A percentile compares a stretch with the other conserved stretches of the same genome.
Conservation (phyloP, 30 jellyfish, hydroid and myxozoan genomes). For the Haliclystus octoradiatus region DNA sequence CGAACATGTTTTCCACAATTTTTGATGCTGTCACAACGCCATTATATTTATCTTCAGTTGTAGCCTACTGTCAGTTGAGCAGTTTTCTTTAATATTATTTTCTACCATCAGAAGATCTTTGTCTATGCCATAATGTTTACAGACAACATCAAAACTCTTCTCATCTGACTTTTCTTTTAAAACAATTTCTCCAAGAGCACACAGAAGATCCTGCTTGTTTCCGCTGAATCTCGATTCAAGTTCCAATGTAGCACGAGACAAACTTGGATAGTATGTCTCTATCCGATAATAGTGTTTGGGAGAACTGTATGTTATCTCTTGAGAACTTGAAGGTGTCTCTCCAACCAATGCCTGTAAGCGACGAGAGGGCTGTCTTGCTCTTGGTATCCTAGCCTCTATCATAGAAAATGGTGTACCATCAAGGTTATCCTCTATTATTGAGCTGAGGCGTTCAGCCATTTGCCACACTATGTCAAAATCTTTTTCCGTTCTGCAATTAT, state of each 20-base stretch:
- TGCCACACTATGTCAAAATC: neutral
- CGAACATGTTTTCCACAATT: too few species aligned
- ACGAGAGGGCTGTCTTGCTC: slow-evolving; percentile 12
- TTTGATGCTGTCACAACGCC: too few species aligned
- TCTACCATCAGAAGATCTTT: slow-evolving; percentile 29
- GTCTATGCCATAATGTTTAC: slow-evolving; percentile 8
- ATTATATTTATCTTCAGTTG: too few species aligned
- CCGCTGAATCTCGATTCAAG: neutral
- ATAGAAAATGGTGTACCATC: slow-evolving; percentile 12
- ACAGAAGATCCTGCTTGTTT: slow-evolving; percentile 19
- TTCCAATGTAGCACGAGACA: slow-evolving; percentile 12
- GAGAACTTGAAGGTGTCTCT: slow-evolving; percentile 1
- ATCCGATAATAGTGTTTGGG: slow-evolving; percentile 14
- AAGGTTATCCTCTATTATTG: slow-evolving; percentile 9
- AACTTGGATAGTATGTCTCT: slow-evolving; percentile 1
- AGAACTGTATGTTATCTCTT: slow-evolving; percentile 1
- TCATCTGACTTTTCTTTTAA: slow-evolving; percentile 20
- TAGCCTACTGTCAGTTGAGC: too few species aligned
- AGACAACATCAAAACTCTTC: slow-evolving; percentile 15
- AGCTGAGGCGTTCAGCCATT: neutral
- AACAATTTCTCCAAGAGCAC: slow-evolving; percentile 40
- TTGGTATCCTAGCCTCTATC: slow-evolving; percentile 22
- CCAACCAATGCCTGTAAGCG: slow-evolving; percentile 26
- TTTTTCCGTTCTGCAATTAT: neutral
- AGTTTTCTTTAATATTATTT: slow-evolving; percentile 11